Base-by-base conservation (phyloP, 1,140 invertebrate species). In the Trichonephila clavata region DNA sequence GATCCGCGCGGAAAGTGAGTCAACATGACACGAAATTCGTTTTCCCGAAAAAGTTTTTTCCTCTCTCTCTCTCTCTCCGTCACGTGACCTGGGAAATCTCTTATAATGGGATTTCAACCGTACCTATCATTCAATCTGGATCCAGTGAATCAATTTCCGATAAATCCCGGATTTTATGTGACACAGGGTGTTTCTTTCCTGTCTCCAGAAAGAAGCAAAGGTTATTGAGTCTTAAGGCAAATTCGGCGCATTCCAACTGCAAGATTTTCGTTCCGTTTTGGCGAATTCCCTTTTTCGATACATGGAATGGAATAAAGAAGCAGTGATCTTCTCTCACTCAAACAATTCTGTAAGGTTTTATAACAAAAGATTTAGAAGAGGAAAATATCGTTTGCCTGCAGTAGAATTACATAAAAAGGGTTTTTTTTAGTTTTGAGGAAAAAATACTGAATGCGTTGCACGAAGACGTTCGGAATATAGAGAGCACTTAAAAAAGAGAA, bases 1-100 rank as follows among this genome's bases (percentile, higher is more conserved):
- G 71, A 77, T 77, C 71, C 24, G 32, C 16, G 71, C 27, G 27
- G 14, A 39, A 27, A 77, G 27, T 39, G 27, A 77, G 27, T 77
- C 71, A 77, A 77, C 71, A 77, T 77, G 71, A 77, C 71, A 77
- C 27, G 71, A 77, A 77, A 77, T 77, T 77, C 71, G 71, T 77
- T 77, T 77, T 77, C 27, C 61, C 27, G 27, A 39, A 77, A 50
- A 50, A 77, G 71, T 77, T 77, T 77, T 77, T 39, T 39, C 2
- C 32, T n/a, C n/a, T n/a, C n/a, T n/a, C n/a, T n/a, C 27, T 39
- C 24, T 77, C 71, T 39, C 16, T 8, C 24, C 18, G 71, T 77
- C 71, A 77, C 71, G 71, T 77, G 71, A 77, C 71, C 32, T 77
- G 24, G 27, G 71, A 77, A 77, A 77, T 77, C 71, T 77, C 27